Base-by-base conservation (phyloP, 2,888 invertebrate genomes). In the Brachycybe producta region DNA sequence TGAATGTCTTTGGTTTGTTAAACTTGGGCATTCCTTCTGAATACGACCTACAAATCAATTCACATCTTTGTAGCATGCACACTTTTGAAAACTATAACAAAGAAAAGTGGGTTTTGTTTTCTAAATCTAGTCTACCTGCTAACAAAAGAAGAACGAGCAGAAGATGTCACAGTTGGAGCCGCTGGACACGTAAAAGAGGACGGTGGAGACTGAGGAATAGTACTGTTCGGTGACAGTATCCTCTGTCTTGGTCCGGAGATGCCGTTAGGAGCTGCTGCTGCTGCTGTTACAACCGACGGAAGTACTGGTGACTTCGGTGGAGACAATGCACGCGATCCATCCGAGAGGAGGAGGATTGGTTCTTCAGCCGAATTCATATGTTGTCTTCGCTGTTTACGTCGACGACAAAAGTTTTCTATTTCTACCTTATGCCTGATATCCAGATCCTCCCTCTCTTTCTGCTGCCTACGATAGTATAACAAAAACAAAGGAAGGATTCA, bases 401-500 rank as follows among this genome's bases (percentile, higher is more conserved):
- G 56, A 27, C 59, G 56, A 11, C 57, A 54, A 53, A 61, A 62
- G 24, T 56, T 54, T 28, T 59, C 60, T 39, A 61, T 58, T 48
- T 66, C 66, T 40, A 62, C 57, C 15, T 59, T 69, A 59, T 75
- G 75, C 54, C 71, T 69, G 52, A 68, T 63, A 55, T 72, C 71
- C 57, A 75, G 61, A 53, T 73, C 73, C 57, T 74, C 73, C 54
- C 73, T 60, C 61, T 75, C 75, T 56, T 69, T 66, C 60, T 73
- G 73, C 60, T 75, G 75, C 58, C 64, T 63, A 17, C 11, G 44
- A 34, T 3, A 7, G 11, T 5, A 8, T 43, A 21, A 43, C 3
- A n/a, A n/a, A 3, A 8, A 3, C n/a, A 5, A 7, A 17, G 15
- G 4, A 28, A 38, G 2, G 49, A 53, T 39, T n/a, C 8, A 11